phyloP scores from a whole-genome alignment of 2,113 vertebrate genomes.

The Tenrec ecaudatus region DNA sequence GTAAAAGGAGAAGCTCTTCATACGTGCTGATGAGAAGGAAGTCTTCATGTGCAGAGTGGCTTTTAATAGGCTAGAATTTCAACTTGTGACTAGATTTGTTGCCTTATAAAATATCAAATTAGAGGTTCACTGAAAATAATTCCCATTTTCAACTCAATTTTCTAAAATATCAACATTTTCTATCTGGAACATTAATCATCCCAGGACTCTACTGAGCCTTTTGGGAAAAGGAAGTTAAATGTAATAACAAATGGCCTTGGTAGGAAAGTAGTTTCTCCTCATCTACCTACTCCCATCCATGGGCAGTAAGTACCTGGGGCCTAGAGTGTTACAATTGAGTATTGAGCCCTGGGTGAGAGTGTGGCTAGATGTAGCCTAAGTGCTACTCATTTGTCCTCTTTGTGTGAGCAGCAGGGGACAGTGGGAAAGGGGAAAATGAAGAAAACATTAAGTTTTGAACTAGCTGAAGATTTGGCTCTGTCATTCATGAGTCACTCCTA shows the following conservation, averaged over 20 bases:
- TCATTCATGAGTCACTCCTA: background rate
- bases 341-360: background rate
- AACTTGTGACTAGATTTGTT: background rate
- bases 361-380: background rate
- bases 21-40: conserved; percentile 54
- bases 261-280: background rate
- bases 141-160: background rate
- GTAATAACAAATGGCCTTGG: background rate
- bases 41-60: conserved; percentile 13
- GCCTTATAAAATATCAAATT: conserved; percentile 47
- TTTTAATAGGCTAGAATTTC: background rate
- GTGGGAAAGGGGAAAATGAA: too few relatives aligned
- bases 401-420: background rate
- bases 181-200: background rate
- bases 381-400: background rate
- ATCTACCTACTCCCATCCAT: background rate
- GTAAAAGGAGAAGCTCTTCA: background rate
- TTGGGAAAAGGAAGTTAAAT: background rate
- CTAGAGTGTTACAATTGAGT: background rate
- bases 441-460: background rate
- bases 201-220: background rate
- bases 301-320: background rate
- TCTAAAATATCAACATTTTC: background rate
- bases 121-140: background rate
- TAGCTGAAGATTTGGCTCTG: background rate